Evolutionary conservation across 2,888 invertebrate genomes (phyloP), one percentile per base, ranked within the genome.

Genomic region (Nowickia ferox): DNA sequence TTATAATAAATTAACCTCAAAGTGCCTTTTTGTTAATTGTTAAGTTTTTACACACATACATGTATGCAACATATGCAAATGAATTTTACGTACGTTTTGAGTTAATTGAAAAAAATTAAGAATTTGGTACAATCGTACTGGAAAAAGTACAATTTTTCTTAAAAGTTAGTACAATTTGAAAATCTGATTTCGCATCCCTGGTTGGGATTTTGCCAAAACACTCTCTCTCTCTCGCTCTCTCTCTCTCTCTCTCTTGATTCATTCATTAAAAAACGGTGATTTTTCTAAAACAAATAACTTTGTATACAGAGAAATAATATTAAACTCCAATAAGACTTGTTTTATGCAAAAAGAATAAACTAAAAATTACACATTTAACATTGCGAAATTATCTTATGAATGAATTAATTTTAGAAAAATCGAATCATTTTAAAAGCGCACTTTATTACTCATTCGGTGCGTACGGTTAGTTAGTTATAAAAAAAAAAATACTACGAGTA

Each of bases 261-360:
- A 46, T 59, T 72, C 13, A 48, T 72, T 74, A 30, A 42, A 22
- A 63, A 63, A n/a, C 22, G 74, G 51, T 75, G 51, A 42, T 61
- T 74, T 59, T 74, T 55, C 55, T 10, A 15, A 10, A 42, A 6
- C 9, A 53, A 40, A 22, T n/a, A 30, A 30, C 30, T 30, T 30
- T 30, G 30, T 30, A 6, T 30, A 30, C 30, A 51, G 8, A 9
- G 1, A 38, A 17, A 30, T n/a, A 38, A 13, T 19, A 51, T 15
- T 2, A 48, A 10, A 51, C 17, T 53, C 19, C 13, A 40, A 22
- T 9, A 42, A 53, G 19, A 55, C 53, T 42, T 42, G 53, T 69
- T 55, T 22, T 53, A 15, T 51, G 19, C 0, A 42, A 19, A 53
- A 48, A 10, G 9, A 15, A 22, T 17, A 13, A 15, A 42, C 4